Percentiles rank a stretch among this genome's conserved stretches.
Evolutionary conservation across 2,797 vertebrate genomes (phyloP).

Genomic region (Gobio occitaniae): DNA sequence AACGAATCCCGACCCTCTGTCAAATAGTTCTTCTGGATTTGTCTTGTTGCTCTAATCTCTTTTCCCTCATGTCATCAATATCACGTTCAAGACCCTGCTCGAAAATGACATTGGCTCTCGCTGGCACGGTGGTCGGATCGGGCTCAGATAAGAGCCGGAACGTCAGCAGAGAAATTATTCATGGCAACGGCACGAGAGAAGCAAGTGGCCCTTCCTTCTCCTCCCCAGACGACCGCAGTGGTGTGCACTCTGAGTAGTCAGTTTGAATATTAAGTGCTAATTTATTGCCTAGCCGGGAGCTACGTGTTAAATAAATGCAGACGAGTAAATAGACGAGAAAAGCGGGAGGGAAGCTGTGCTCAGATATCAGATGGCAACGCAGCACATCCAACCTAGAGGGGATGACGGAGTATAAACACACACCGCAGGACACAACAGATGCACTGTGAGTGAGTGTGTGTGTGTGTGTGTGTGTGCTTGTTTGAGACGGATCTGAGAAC

Average conservation of each 20-base stretch:
- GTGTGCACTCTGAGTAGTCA: constrained; percentile 64
- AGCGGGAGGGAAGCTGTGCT: constrained; percentile 23
- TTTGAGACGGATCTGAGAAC: background rate
- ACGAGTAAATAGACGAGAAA: constrained; percentile 60
- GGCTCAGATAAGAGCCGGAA: constrained; percentile 38
- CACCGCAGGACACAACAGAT: constrained; percentile 54
- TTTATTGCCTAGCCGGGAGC: constrained; percentile 77
- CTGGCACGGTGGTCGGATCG: constrained; percentile 43
- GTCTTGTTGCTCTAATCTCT: constrained; percentile 44
- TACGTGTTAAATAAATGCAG: constrained; percentile 78
- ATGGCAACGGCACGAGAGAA: constrained; percentile 9
- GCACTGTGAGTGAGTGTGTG: constrained; percentile 59
- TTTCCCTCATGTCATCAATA: constrained; percentile 52
- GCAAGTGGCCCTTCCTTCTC: constrained; percentile 56
- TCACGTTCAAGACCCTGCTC: constrained; percentile 35
- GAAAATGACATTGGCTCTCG: constrained; percentile 34
- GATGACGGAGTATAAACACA: constrained; percentile 36
- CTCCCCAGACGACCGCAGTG: constrained; percentile 47
- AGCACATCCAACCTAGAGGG: constrained; percentile 58
- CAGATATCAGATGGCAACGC: constrained; percentile 53
- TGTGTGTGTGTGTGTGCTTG: constrained; percentile 45
- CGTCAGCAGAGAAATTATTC: constrained; percentile 53
- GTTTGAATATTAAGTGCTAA: constrained; percentile 80
- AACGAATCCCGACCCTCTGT: constrained; percentile 25
- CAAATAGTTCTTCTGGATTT: constrained; percentile 43